Evolutionary conservation across 2,113 vertebrate species (phyloP).

Genomic region (Corythornis cristatus): DNA sequence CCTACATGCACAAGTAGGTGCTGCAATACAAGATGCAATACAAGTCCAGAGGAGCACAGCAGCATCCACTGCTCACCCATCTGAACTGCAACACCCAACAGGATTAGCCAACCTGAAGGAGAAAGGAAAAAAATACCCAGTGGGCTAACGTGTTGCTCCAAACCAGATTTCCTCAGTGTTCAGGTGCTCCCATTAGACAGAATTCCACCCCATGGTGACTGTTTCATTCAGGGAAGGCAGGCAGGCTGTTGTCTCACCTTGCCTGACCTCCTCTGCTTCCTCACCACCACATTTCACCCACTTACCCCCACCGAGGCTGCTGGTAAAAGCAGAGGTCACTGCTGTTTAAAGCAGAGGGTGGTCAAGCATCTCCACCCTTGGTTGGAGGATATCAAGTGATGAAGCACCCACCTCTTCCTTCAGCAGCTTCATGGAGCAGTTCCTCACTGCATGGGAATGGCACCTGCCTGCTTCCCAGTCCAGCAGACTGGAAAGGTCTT

Average conservation of each 20-base stretch:
- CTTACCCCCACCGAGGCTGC: accelerated
- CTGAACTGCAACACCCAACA: not conserved
- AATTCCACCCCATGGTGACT: not conserved
- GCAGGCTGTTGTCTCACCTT: not conserved
- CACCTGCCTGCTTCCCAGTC: not conserved
- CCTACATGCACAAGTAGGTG: not conserved
- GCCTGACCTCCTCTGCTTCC: not conserved
- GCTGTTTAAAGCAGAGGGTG: not conserved
- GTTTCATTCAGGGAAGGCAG: not conserved
- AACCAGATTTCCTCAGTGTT: not conserved
- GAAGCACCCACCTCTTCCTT: not conserved
- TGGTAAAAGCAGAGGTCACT: accelerated
- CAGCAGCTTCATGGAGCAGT: not conserved
- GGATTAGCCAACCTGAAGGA: not conserved
- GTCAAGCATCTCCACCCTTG: not conserved
- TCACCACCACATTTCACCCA: not conserved
- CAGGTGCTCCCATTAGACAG: not conserved
- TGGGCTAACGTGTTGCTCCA: not conserved
- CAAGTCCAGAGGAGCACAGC: not conserved
- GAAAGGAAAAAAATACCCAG: not conserved
- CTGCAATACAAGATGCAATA: not conserved
- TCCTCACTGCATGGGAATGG: accelerated
- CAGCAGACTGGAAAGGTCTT: not conserved
- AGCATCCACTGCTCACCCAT: accelerated
- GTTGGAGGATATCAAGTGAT: not conserved